phyloP scores from a whole-genome alignment of 2,888 invertebrate genomes.

The Pammene fasciana region DNA sequence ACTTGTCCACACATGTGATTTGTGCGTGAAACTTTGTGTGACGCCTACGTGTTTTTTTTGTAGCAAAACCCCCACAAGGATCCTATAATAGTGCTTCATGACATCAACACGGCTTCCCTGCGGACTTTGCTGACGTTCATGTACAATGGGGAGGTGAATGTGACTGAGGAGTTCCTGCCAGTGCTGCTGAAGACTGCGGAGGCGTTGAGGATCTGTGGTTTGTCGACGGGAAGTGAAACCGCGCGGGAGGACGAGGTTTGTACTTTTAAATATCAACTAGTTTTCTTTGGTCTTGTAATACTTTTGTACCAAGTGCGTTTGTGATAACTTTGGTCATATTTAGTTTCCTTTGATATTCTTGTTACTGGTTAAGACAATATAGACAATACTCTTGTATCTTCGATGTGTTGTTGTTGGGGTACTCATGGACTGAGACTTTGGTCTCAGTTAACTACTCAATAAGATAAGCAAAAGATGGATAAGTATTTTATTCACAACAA shows the following conservation, averaged over 20 bases:
- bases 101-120: conserved; percentile 86
- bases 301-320: no score
- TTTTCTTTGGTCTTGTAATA: no score
- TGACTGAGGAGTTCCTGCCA: conserved; percentile 87
- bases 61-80: conserved; percentile 89
- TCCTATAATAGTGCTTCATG: conserved; percentile 89
- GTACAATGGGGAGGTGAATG: conserved; percentile 89
- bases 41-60: conserved; percentile 75
- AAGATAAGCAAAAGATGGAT: no score
- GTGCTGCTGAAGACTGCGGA: conserved; percentile 87
- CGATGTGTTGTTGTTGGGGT: no score
- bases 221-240: conserved; percentile 83
- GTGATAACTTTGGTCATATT: neutral
- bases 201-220: conserved; percentile 86
- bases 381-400: no score
- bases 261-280: neutral
- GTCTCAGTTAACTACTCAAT: no score
- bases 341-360: no score
- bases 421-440: no score
- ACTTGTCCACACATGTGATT: conserved; percentile 26
- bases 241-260: conserved; percentile 74
- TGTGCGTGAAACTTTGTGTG: conserved; percentile 46
- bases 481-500: no score
- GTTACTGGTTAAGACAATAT: no score
- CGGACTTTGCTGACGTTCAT: conserved; percentile 87